Evolutionary conservation across 2,113 vertebrate species (phyloP).

Genomic region (Carassius auratus): DNA sequence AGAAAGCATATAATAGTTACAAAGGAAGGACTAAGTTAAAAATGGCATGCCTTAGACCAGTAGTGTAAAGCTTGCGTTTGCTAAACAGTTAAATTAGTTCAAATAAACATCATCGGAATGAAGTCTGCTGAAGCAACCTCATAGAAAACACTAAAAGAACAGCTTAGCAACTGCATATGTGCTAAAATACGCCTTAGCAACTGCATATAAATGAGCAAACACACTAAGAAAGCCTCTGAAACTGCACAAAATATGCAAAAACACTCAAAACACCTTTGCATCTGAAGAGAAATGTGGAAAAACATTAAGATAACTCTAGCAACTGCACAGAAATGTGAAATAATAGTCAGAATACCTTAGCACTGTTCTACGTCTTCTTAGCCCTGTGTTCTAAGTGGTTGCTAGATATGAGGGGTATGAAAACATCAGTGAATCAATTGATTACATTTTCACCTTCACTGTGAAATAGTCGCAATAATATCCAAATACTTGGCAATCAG

Average conservation of each 20-base stretch:
- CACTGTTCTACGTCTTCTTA: too few species aligned
- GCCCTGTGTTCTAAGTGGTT: not conserved
- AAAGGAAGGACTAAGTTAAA: not conserved
- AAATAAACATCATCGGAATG: not conserved
- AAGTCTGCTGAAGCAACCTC: not conserved
- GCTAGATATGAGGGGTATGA: not conserved
- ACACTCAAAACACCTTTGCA: too few species aligned
- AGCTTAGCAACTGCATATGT: not conserved
- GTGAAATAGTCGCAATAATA: not conserved
- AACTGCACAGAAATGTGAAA: too few species aligned
- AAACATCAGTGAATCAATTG: not conserved
- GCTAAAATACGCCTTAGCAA: too few species aligned
- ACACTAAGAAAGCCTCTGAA: too few species aligned
- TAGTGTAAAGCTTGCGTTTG: not conserved
- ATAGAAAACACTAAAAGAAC: not conserved
- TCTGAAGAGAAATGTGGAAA: too few species aligned
- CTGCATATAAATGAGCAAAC: too few species aligned
- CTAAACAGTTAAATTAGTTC: not conserved
- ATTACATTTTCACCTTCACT: not conserved
- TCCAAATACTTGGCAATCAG: constrained; percentile 3
- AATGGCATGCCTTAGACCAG: not conserved
- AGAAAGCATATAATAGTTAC: not conserved
- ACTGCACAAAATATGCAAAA: too few species aligned
- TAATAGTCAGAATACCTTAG: too few species aligned
- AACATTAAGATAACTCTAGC: too few species aligned